Percentiles rank a stretch among this genome's conserved stretches.
Evolutionary conservation across 2,888 invertebrate species (phyloP).

Genomic region (Artemia sp.): DNA sequence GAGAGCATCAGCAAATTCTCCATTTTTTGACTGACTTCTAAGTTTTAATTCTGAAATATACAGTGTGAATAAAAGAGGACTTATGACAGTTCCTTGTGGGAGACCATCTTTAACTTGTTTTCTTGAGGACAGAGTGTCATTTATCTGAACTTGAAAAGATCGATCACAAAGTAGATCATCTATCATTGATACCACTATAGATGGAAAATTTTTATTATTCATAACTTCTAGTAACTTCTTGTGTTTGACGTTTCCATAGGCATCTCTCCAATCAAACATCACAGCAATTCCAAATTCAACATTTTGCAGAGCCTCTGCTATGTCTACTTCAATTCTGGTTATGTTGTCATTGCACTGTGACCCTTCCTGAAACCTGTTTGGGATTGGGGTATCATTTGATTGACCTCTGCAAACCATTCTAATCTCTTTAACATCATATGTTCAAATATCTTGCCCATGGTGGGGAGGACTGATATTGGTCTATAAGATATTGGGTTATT

Average conservation of each 20-base stretch:
- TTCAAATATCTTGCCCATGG: background rate
- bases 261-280: background rate
- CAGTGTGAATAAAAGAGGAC: background rate
- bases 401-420: slow-evolving; percentile 2
- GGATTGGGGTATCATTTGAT: background rate
- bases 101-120: background rate
- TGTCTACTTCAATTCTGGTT: background rate
- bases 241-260: background rate
- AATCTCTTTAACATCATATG: background rate
- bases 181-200: background rate
- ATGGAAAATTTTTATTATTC: background rate
- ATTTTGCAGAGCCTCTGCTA: background rate
- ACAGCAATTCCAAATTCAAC: background rate
- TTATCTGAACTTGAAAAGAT: background rate
- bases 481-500: background rate
- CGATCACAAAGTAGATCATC: background rate
- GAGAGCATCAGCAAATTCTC: too few species aligned
- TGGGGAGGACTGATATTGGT: background rate
- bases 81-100: background rate
- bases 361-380: background rate
- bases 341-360: background rate
- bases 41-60: background rate
- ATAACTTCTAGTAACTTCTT: background rate
- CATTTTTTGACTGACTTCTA: too few species aligned
- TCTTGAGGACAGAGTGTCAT: background rate